Evolutionary conservation across 2,113 vertebrate genomes (phyloP).

Genomic region (Aegithalos caudatus): DNA sequence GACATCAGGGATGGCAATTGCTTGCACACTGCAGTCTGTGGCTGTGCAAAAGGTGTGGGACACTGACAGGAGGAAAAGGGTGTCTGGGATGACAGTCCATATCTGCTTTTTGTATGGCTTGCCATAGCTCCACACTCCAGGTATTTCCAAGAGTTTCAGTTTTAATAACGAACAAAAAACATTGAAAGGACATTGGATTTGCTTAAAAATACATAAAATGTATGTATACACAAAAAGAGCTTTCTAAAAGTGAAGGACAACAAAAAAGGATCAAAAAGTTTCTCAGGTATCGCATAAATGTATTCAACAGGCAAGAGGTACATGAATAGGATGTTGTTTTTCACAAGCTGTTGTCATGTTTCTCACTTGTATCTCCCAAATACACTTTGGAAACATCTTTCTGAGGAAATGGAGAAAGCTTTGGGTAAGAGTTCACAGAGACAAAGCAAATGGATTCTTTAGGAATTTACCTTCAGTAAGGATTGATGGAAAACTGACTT

Average conservation of each 20-base stretch:
- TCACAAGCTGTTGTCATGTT: background rate
- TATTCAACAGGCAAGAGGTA: background rate
- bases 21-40: background rate
- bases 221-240: background rate
- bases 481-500: background rate
- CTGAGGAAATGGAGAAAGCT: background rate
- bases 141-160: background rate
- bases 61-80: background rate
- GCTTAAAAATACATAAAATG: background rate
- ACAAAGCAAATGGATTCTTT: background rate
- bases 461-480: background rate
- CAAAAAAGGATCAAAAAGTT: background rate
- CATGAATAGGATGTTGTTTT: background rate
- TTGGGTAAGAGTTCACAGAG: background rate
- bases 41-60: background rate
- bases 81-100: background rate
- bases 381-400: background rate
- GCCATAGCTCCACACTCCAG: background rate
- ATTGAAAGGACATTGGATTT: background rate
- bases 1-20: rapidly evolving
- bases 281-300: background rate
- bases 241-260: background rate
- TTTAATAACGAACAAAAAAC: background rate
- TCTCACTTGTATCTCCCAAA: background rate
- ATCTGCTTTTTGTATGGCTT: background rate